phyloP scores from a whole-genome alignment of 2,888 invertebrate genomes.

The Stegana nigrithorax region DNA sequence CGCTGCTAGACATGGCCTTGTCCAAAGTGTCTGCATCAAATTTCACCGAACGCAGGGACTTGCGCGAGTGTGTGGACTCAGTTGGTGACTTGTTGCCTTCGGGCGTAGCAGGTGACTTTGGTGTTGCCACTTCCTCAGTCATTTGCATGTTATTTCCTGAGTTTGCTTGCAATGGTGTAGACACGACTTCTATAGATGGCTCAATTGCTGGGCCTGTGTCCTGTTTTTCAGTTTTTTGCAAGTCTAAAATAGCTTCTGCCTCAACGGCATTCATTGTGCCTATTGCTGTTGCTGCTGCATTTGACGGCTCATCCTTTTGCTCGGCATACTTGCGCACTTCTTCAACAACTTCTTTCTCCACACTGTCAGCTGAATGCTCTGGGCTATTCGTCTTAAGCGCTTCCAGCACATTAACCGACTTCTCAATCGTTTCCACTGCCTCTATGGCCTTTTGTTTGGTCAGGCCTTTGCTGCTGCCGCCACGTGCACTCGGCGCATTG shows the following conservation, averaged over 20 bases:
- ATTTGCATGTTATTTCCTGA: not conserved
- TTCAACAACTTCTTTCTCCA: constrained; percentile 13
- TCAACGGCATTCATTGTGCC: no score
- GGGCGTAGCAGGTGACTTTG: not conserved
- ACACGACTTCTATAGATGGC: no score
- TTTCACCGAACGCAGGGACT: constrained; percentile 45
- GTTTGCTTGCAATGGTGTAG: not conserved
- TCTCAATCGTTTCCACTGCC: constrained; percentile 30
- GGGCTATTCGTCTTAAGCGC: constrained; percentile 25
- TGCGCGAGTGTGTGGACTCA: constrained; percentile 46
- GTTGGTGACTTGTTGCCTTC: constrained; percentile 41
- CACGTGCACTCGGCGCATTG: constrained; percentile 36
- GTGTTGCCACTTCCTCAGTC: not conserved
- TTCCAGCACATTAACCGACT: constrained; percentile 24
- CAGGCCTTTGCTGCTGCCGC: constrained; percentile 38
- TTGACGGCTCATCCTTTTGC: no score
- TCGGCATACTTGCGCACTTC: no score
- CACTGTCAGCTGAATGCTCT: no score
- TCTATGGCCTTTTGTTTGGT: constrained; percentile 34
- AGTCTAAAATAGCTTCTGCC: no score
- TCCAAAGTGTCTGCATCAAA: constrained; percentile 40
- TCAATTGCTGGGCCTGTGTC: no score
- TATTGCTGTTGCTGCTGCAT: no score
- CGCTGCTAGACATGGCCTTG: constrained; percentile 17
- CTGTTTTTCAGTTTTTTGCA: no score